Conservation (phyloP, 2,797 vertebrate genomes). For the Champsocephalus esox region DNA sequence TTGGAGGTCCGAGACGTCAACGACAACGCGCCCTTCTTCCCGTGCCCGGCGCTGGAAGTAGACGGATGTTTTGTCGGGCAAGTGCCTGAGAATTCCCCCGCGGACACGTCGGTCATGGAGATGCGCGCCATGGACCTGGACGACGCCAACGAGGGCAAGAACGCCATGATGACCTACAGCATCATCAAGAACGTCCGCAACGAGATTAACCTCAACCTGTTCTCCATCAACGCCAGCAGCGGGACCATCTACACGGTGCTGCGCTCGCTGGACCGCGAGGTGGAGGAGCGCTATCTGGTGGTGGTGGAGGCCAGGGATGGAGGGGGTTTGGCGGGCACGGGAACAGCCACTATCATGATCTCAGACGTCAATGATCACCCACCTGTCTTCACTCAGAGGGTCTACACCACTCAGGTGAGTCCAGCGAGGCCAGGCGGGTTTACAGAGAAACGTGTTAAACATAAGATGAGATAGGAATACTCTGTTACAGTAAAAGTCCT, state of each 20-base stretch:
- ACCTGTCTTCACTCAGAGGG: conserved; percentile 88
- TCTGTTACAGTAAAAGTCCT: no score
- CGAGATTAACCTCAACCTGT: conserved; percentile 91
- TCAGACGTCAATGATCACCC: conserved; percentile 91
- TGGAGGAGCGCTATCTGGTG: conserved; percentile 85
- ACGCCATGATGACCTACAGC: conserved; percentile 88
- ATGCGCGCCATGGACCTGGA: conserved; percentile 91
- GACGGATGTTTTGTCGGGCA: conserved; percentile 88
- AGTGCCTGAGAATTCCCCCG: conserved; percentile 88
- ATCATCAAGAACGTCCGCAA: conserved; percentile 91
- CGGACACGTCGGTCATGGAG: conserved; percentile 90
- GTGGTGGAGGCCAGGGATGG: conserved; percentile 92
- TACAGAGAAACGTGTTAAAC: background rate
- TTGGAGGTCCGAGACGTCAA: conserved; percentile 90
- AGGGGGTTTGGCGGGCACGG: conserved; percentile 89
- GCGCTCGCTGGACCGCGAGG: conserved; percentile 88
- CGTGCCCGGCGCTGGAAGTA: conserved; percentile 76
- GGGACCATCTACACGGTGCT: conserved; percentile 90
- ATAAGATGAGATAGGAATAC: no score
- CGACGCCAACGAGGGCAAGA: conserved; percentile 86
- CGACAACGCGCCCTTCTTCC: conserved; percentile 89
- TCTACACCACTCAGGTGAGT: conserved; percentile 83
- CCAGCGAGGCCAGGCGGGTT: background rate
- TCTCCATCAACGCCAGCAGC: conserved; percentile 87
- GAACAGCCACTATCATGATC: conserved; percentile 90